phyloP scores from a whole-genome alignment of 2,888 invertebrate genomes.

The Peribatodes rhomboidaria region DNA sequence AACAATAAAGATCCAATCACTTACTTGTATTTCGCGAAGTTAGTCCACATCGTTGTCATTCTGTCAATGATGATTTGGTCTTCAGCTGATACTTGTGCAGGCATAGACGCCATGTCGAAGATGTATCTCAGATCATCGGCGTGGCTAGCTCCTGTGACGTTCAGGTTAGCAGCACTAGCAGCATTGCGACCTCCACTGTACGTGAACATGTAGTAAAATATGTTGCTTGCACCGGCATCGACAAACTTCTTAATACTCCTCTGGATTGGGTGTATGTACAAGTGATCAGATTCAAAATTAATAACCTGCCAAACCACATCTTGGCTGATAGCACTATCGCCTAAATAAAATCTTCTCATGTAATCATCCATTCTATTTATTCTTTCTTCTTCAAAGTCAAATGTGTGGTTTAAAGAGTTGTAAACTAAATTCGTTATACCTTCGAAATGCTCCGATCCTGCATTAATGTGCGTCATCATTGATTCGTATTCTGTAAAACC shows the following conservation, averaged over 20 bases:
- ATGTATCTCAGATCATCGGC: constrained; percentile 68
- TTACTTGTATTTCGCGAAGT: constrained; percentile 72
- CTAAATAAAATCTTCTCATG: constrained; percentile 63
- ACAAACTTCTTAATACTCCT: constrained; percentile 58
- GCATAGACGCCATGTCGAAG: constrained; percentile 51
- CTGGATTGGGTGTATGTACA: constrained; percentile 59
- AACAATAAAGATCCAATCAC: neutral
- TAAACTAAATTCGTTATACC: constrained; percentile 47
- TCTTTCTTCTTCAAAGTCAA: constrained; percentile 47
- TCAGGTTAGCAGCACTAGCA: constrained; percentile 48
- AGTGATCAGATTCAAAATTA: constrained; percentile 64
- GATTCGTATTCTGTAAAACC: constrained; percentile 66
- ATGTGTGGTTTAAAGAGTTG: constrained; percentile 43
- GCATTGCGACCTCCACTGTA: constrained; percentile 61
- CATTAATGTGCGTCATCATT: constrained; percentile 39
- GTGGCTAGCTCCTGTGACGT: constrained; percentile 57
- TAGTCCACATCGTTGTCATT: constrained; percentile 74
- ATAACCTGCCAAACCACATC: constrained; percentile 49
- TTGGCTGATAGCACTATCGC: constrained; percentile 54
- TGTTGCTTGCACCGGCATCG: constrained; percentile 48
- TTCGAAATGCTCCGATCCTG: constrained; percentile 47
- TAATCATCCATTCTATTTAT: constrained; percentile 49
- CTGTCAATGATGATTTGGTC: constrained; percentile 65
- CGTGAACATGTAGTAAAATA: constrained; percentile 68
- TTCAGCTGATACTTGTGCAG: constrained; percentile 42